Conservation (phyloP, 2,888 invertebrate species). For the Nymphalis c-album region DNA sequence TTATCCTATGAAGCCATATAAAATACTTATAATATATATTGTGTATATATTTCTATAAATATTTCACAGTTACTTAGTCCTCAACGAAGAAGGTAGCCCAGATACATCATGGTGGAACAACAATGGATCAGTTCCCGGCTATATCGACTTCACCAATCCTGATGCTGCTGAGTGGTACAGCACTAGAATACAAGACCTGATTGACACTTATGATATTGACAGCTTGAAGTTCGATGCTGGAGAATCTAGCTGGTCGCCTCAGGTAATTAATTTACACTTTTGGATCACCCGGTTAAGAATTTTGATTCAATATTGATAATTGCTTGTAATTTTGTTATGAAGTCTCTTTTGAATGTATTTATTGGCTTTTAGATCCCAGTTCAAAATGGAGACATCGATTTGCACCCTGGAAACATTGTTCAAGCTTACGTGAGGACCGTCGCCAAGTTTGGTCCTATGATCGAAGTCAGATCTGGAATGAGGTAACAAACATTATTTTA, state of each 20-base stretch:
- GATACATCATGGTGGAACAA: slow-evolving; percentile 80
- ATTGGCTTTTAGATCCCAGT: slow-evolving; percentile 68
- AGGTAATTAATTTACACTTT: slow-evolving; percentile 53
- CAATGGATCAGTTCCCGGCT: slow-evolving; percentile 77
- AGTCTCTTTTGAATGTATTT: not conserved
- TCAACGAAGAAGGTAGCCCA: slow-evolving; percentile 74
- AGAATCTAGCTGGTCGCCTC: slow-evolving; percentile 86
- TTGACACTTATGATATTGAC: slow-evolving; percentile 84
- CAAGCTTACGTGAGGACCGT: slow-evolving; percentile 79
- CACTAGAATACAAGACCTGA: slow-evolving; percentile 74
- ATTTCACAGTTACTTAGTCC: slow-evolving; percentile 72
- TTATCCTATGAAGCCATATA: no score
- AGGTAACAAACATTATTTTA: slow-evolving; percentile 56
- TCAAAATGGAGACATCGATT: slow-evolving; percentile 77
- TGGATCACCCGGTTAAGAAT: no score
- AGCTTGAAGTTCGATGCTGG: slow-evolving; percentile 92
- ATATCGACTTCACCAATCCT: slow-evolving; percentile 88
- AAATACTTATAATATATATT: no score
- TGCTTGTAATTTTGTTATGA: no score
- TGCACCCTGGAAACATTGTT: slow-evolving; percentile 82
- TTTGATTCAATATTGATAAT: no score
- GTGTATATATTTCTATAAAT: no score
- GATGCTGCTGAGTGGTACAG: slow-evolving; percentile 84
- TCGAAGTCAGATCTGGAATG: slow-evolving; percentile 88
- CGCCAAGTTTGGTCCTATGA: slow-evolving; percentile 82